Conservation (phyloP, 2,113 vertebrate genomes). For the Mesembrinibis cayennensis region DNA sequence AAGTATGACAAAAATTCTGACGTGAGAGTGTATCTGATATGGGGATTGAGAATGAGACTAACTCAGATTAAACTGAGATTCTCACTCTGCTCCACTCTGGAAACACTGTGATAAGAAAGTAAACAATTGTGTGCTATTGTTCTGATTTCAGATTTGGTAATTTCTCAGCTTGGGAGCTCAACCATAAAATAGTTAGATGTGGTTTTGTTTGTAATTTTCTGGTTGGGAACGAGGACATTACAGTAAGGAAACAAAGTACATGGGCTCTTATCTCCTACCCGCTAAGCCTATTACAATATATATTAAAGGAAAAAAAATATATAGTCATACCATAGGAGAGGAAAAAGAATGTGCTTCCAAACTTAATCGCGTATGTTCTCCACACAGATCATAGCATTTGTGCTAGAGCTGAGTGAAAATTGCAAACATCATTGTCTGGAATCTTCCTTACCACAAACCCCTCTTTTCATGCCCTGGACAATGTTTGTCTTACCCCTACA, state of each 20-base stretch:
- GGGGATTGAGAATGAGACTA: not conserved
- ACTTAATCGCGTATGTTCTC: not conserved
- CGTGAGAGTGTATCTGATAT: not conserved
- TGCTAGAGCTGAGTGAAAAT: not conserved
- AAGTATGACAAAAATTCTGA: not conserved
- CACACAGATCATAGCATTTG: not conserved
- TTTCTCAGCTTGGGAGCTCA: not conserved
- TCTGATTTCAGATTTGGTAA: not conserved
- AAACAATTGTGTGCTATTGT: not conserved
- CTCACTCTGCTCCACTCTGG: not conserved
- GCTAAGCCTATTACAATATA: accelerated
- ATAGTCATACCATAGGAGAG: not conserved
- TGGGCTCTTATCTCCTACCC: not conserved
- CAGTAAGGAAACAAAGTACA: not conserved
- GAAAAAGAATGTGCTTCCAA: not conserved
- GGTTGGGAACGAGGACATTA: not conserved
- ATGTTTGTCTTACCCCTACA: not conserved
- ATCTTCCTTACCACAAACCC: not conserved
- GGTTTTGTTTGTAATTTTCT: not conserved
- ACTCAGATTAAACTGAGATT: not conserved
- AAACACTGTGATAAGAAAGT: not conserved
- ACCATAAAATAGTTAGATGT: not conserved
- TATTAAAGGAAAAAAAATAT: not conserved
- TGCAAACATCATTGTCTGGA: not conserved
- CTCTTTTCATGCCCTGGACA: not conserved